These are phyloP conservation scores for Sandelia bainsii DNA, from an alignment of 2,797 vertebrate genomes.

Conservation along the genomic window DNA sequence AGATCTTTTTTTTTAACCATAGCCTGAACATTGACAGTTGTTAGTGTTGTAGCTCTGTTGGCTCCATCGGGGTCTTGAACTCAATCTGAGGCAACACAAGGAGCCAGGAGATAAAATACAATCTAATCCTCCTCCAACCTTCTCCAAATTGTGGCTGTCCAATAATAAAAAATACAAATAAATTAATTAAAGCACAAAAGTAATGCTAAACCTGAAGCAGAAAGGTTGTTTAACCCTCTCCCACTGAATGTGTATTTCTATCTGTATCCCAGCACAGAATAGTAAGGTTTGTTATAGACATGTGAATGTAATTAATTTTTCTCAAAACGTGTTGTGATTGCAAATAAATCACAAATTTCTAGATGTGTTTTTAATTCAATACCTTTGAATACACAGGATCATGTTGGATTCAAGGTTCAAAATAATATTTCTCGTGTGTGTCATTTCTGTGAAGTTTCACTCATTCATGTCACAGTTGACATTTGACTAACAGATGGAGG, in stretches of 20 bases:
- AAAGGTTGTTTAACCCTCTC: neutral
- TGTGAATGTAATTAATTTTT: neutral
- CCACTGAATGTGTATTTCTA: neutral
- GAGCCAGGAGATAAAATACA: neutral
- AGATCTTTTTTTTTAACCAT: neutral
- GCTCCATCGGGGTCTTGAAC: conserved; percentile 15
- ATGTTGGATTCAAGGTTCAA: conserved; percentile 7
- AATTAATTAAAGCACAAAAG: neutral
- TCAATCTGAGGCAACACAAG: conserved; percentile 23
- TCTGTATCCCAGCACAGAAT: neutral
- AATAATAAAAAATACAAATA: neutral
- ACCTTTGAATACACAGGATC: neutral
- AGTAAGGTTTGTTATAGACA: neutral
- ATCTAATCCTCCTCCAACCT: neutral
- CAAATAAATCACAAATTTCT: neutral
- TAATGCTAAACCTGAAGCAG: neutral
- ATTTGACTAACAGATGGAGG: conserved; percentile 33
- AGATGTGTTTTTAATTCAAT: neutral
- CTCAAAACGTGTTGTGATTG: neutral
- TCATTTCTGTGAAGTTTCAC: conserved; percentile 14
- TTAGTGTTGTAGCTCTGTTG: neutral
- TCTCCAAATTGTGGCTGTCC: neutral
- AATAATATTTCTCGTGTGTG: conserved; percentile 5
- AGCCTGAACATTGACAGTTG: neutral
- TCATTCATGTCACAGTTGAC: conserved; percentile 17